These are phyloP conservation scores for Clarias magur DNA, from an alignment of 2,113 vertebrate species.

Conservation along the genomic window DNA sequence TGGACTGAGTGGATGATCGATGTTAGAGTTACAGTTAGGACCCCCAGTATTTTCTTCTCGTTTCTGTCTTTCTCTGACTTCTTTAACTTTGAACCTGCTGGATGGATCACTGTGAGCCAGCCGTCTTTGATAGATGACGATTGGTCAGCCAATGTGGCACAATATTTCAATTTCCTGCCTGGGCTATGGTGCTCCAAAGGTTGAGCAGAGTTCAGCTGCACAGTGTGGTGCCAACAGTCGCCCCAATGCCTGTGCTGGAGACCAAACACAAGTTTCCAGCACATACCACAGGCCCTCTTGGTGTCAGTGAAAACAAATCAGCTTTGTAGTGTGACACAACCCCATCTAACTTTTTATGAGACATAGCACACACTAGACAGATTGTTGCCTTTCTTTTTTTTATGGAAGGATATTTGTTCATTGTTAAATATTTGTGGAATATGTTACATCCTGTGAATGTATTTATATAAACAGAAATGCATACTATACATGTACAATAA, in stretches of 20 bases:
- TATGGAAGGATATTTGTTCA: not conserved
- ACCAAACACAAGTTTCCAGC: slow-evolving; percentile 80
- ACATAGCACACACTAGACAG: not conserved
- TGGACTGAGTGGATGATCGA: slow-evolving; percentile 38
- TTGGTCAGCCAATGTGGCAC: slow-evolving; percentile 82
- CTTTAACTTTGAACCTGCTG: slow-evolving; percentile 70
- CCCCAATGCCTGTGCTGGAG: slow-evolving; percentile 70
- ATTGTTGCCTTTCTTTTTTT: not conserved
- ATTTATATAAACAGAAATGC: not conserved
- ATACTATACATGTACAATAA: not conserved
- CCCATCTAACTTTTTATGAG: not conserved
- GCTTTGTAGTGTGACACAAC: slow-evolving; percentile 29
- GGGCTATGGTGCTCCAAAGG: slow-evolving; percentile 85
- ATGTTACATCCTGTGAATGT: not conserved
- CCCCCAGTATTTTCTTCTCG: slow-evolving; percentile 56
- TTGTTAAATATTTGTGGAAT: not conserved
- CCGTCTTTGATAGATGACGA: slow-evolving; percentile 83
- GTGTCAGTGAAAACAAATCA: slow-evolving; percentile 61
- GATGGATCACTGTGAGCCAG: slow-evolving; percentile 55
- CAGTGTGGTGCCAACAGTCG: slow-evolving; percentile 84
- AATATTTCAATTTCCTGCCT: slow-evolving; percentile 96
- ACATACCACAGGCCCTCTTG: slow-evolving; percentile 76
- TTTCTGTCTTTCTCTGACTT: slow-evolving; percentile 44
- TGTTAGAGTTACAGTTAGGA: slow-evolving; percentile 41
- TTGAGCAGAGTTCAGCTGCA: slow-evolving; percentile 88